A percentile compares a stretch with the other conserved stretches of the same genome.
phyloP scores from a whole-genome alignment of 2,888 invertebrate genomes.

The Zygogramma bicolorata region DNA sequence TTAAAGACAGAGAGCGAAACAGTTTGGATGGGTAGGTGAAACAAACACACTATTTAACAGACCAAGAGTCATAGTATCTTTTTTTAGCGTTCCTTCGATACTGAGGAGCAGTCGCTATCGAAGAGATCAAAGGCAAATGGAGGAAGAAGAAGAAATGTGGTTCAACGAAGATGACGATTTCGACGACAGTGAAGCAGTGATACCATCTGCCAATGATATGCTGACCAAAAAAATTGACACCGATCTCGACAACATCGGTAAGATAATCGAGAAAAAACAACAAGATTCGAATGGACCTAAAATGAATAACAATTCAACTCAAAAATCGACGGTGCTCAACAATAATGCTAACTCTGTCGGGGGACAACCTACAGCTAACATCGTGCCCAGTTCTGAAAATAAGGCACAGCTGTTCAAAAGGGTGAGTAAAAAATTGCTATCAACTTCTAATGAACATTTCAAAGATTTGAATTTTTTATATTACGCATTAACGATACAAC shows the following conservation, averaged over 20 bases:
- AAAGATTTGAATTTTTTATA: not conserved
- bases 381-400: constrained; percentile 60
- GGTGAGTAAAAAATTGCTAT: constrained; percentile 64
- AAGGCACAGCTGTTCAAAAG: constrained; percentile 69
- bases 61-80: not conserved
- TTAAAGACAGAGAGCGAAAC: constrained; percentile 87
- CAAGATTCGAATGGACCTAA: constrained; percentile 62
- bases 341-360: constrained; percentile 63
- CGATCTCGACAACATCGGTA: constrained; percentile 71
- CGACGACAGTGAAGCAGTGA: constrained; percentile 79
- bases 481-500: too few species aligned
- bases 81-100: constrained; percentile 80
- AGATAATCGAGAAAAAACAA: constrained; percentile 54
- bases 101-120: constrained; percentile 85
- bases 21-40: constrained; percentile 67
- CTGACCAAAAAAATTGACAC: constrained; percentile 72
- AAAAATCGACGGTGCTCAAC: constrained; percentile 65
- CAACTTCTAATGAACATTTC: too few species aligned
- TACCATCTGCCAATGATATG: constrained; percentile 69
- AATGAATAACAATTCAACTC: constrained; percentile 59
- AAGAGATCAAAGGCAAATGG: constrained; percentile 92
- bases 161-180: constrained; percentile 97
- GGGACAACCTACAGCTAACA: constrained; percentile 64
- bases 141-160: constrained; percentile 99
- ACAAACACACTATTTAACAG: not conserved